Evolutionary conservation across 1,140 invertebrate genomes (phyloP), one percentile per base, ranked within the genome.

Genomic region (Amyelois transitella): DNA sequence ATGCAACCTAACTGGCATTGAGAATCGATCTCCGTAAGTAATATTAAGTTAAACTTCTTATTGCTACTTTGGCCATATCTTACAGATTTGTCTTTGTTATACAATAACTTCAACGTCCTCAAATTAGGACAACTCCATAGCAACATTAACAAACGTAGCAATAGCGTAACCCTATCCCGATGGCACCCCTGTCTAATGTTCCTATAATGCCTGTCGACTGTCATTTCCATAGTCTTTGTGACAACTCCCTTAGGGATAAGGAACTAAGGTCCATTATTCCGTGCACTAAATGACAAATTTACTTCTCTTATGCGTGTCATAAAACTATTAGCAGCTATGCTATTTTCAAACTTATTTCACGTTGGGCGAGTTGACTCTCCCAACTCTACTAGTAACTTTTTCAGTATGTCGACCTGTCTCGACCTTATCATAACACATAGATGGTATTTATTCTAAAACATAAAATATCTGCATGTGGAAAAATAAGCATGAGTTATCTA

Each of bases 311-410:
- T 87, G 82, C 85, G 85, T 88, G 85, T 84, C 81, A 84, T 84
- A 85, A 82, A 88, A 86, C 85, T 85, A 88, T 88, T 88, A 88
- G 75, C 70, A 77, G 78, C 76, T 85, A 83, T 79, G 82, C 77
- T 88, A 79, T 88, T 85, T 75, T 79, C 72, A 79, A 8, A 38
- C 2, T n/a, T n/a, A 28, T n/a, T 4, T 38, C 32, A 38, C 32
- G n/a, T n/a, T n/a, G n/a, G n/a, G n/a, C n/a, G n/a, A n/a, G n/a
- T n/a, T n/a, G n/a, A n/a, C n/a, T n/a, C n/a, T n/a, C n/a, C n/a
- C n/a, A n/a, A n/a, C n/a, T n/a, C n/a, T n/a, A n/a, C n/a, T n/a
- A n/a, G n/a, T n/a, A n/a, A n/a, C n/a, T n/a, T n/a, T n/a, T n/a
- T n/a, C n/a, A n/a, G n/a, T n/a, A n/a, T n/a, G n/a, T n/a, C n/a